Conservation (phyloP, 2,797 vertebrate species). For the Eidolon dupreanum region DNA sequence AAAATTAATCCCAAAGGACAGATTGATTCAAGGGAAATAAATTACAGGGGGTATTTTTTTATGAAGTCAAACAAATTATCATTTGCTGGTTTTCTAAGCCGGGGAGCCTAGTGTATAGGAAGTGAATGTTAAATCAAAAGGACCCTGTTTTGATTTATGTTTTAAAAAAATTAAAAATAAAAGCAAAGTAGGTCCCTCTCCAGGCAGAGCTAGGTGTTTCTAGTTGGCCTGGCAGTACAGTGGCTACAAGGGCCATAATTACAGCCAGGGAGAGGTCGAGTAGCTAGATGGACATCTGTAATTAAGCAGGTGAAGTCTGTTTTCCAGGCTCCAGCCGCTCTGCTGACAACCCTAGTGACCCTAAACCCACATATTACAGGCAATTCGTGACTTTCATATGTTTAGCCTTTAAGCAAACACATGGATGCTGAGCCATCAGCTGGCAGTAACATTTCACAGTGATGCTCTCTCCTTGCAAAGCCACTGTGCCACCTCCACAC, state of each 20-base stretch:
- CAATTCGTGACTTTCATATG: background rate
- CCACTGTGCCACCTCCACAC: background rate
- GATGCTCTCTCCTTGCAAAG: background rate
- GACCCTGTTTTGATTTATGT: background rate
- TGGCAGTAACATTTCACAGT: background rate
- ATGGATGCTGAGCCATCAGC: background rate
- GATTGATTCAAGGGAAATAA: background rate
- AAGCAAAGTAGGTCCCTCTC: background rate
- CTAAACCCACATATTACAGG: slow-evolving; percentile 31
- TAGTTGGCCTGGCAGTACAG: background rate
- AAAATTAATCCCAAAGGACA: background rate
- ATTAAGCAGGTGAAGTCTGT: slow-evolving; percentile 75
- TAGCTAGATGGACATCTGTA: slow-evolving; percentile 44
- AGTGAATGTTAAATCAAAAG: background rate
- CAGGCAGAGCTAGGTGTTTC: slow-evolving; percentile 54
- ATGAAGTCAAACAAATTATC: background rate
- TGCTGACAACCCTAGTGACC: slow-evolving; percentile 39
- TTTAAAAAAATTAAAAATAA: slow-evolving; percentile 62
- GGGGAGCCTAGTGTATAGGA: background rate
- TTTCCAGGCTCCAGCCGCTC: background rate
- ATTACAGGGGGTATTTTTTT: background rate
- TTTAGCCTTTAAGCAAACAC: background rate
- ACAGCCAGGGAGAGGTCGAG: slow-evolving; percentile 40
- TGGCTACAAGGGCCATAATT: slow-evolving; percentile 39
- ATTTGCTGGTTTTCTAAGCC: background rate